phyloP scores from a whole-genome alignment of 2,113 vertebrate genomes.

The Dissostichus mawsoni region DNA sequence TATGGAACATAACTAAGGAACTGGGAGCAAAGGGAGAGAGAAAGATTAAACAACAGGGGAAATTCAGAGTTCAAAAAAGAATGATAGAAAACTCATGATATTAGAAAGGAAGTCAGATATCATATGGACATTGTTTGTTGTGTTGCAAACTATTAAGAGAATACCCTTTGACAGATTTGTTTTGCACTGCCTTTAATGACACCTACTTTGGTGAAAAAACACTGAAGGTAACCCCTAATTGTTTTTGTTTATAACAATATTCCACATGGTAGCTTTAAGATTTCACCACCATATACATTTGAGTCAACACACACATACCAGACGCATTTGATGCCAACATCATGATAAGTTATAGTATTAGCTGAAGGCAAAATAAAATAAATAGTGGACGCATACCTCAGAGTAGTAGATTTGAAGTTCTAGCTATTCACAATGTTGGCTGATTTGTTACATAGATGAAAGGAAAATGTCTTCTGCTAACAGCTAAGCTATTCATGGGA shows the following conservation, averaged over 20 bases:
- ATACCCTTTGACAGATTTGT: background rate
- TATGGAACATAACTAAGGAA: constrained; percentile 40
- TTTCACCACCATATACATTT: background rate
- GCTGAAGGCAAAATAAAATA: too few species aligned
- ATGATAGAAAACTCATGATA: background rate
- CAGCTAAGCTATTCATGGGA: too few species aligned
- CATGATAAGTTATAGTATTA: too few species aligned
- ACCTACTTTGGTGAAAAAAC: background rate
- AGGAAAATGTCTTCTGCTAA: too few species aligned
- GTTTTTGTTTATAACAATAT: background rate
- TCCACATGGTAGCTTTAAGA: background rate
- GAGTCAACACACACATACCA: too few species aligned
- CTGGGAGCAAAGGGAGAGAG: background rate
- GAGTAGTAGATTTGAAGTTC: too few species aligned
- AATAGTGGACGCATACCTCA: too few species aligned
- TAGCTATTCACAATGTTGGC: too few species aligned
- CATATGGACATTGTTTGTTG: background rate
- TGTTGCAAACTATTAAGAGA: constrained; percentile 12
- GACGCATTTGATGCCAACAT: too few species aligned
- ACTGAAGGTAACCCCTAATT: background rate
- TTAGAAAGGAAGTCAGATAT: background rate
- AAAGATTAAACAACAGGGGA: background rate
- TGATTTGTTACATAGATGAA: too few species aligned
- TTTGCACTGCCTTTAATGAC: too few species aligned
- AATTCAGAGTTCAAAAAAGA: constrained; percentile 15